Conservation (phyloP, 1,140 invertebrate genomes). For the Drosophila ananassae region DNA sequence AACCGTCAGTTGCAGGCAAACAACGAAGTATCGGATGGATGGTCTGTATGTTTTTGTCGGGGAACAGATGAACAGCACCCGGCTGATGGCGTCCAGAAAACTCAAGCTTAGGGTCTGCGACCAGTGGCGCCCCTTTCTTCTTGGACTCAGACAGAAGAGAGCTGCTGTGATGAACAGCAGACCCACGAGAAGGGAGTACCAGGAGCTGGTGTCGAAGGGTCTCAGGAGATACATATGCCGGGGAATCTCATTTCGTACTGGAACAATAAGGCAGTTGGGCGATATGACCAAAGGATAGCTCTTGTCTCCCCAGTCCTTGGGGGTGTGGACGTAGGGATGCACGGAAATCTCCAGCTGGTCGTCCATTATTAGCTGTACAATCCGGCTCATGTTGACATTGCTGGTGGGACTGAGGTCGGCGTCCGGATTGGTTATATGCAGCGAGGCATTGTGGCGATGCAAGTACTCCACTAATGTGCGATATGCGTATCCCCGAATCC, state of each 20-base stretch:
- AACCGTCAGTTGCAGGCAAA: constrained; percentile 49
- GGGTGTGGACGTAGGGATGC: constrained; percentile 63
- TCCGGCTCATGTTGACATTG: constrained; percentile 62
- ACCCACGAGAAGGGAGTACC: constrained; percentile 41
- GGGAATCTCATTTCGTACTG: constrained; percentile 68
- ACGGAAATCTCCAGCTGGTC: constrained; percentile 57
- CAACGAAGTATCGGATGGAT: constrained; percentile 39
- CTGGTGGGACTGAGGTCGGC: constrained; percentile 16
- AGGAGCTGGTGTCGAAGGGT: constrained; percentile 50
- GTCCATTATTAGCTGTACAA: constrained; percentile 45
- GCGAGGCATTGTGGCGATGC: constrained; percentile 56
- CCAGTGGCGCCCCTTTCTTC: background rate
- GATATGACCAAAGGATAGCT: constrained; percentile 67
- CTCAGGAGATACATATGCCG: constrained; percentile 65
- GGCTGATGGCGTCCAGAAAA: constrained; percentile 50
- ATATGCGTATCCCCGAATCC: constrained; percentile 64
- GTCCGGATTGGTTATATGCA: constrained; percentile 53
- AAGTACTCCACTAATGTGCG: constrained; percentile 64
- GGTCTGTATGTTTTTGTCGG: constrained; percentile 34
- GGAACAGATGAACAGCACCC: constrained; percentile 47
- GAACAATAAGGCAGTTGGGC: constrained; percentile 66
- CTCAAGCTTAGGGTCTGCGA: background rate
- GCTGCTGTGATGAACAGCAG: constrained; percentile 46
- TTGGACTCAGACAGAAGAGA: constrained; percentile 36
- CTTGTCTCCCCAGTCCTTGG: constrained; percentile 46